Conservation (phyloP, 2,113 vertebrate species). For the Andinoacara biseriatus region DNA sequence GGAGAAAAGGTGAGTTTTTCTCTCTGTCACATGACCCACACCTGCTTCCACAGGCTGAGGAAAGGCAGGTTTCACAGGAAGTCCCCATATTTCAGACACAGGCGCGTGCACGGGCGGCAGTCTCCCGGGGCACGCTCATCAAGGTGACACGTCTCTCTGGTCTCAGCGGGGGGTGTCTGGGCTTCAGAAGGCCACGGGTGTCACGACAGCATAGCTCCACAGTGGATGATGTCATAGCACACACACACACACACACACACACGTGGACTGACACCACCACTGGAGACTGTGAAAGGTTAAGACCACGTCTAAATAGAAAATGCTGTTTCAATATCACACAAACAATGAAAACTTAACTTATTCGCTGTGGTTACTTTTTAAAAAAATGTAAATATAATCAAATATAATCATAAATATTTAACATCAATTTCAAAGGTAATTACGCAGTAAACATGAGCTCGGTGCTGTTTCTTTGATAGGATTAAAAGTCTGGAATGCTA, state of each 20-base stretch:
- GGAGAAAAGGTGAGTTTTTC: not conserved
- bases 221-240: conserved; percentile 51
- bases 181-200: conserved; percentile 66
- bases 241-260: not conserved
- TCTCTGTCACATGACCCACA: not conserved
- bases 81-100: not conserved
- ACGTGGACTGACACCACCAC: not conserved
- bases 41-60: not conserved
- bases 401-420: not conserved
- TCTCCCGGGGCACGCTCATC: conserved; percentile 49
- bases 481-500: not conserved
- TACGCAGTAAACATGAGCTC: not conserved
- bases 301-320: conserved; percentile 2
- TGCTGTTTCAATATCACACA: not conserved
- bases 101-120: not conserved
- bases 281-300: conserved; percentile 37
- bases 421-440: not conserved
- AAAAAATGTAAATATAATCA: not conserved
- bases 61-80: not conserved
- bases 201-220: conserved; percentile 45
- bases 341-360: not conserved
- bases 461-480: accelerated
- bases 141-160: conserved; percentile 67
- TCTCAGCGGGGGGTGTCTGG: conserved; percentile 70
- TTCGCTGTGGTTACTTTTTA: not conserved